Base-by-base conservation (phyloP, 2,797 vertebrate species). In the Characodon lateralis region DNA sequence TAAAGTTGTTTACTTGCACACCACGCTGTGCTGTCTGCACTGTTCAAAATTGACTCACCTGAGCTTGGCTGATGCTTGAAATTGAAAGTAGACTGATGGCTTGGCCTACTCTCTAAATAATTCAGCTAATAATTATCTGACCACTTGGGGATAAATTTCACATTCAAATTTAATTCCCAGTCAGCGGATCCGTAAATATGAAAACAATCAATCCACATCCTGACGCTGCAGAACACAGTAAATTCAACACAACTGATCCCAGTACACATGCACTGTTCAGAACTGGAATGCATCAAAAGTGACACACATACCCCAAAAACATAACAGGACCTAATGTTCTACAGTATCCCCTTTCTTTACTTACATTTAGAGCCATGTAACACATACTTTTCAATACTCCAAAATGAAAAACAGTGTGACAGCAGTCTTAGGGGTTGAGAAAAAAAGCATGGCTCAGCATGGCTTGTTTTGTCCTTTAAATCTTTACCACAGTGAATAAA, bases 401-500 rank as follows among this genome's bases (percentile, higher is more conserved):
- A 66, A 68, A 43, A 68, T n/a, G 9, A 8, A 7, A 69, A 69
- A 14, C 39, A n/a, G 10, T n/a, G 65, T 68, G 10, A n/a, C 24
- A 43, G 39, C 22, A 68, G 39, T 6, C 13, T 43, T 24, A n/a
- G 28, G 20, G 28, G 31, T 20, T 39, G 5, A 68, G 22, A 68
- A 26, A 69, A 14, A 69, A 26, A 69, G 39, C 51, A 12, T 50
- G 13, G 20, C 9, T 26, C 10, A 55, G 79, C 81, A 77, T 78
- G 56, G 76, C 61, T 61, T 77, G 86, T 91, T 87, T 83, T 89
- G 66, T 69, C 86, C 78, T 78, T 79, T 78, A 66, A 77, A 80
- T 80, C 78, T 78, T 66, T 69, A 87, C 50, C 63, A 76, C 71
- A 88, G 78, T 78, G 81, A 88, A 87, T 84, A 83, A 91, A 90